Percentiles rank a stretch among this genome's conserved stretches.
Evolutionary conservation across 2,888 invertebrate genomes (phyloP).

Genomic region (Gnatocerus cornutus): DNA sequence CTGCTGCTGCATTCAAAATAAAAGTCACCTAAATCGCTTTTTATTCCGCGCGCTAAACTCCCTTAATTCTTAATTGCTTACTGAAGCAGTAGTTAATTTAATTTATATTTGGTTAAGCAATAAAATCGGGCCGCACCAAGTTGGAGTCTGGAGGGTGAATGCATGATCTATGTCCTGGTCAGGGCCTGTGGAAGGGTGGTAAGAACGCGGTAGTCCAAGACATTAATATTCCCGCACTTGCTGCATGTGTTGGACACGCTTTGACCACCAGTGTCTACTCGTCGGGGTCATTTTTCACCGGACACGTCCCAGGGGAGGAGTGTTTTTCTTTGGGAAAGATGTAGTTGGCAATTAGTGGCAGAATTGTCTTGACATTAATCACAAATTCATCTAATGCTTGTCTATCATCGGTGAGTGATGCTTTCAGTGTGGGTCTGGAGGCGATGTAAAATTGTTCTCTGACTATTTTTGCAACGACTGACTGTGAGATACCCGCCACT

Average conservation of each 20-base stretch:
- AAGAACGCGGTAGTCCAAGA: constrained; percentile 70
- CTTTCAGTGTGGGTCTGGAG: not conserved
- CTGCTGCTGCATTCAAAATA: constrained; percentile 65
- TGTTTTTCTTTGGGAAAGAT: constrained; percentile 4
- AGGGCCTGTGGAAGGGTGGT: constrained; percentile 68
- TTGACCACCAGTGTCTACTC: constrained; percentile 60
- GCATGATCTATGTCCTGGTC: constrained; percentile 70
- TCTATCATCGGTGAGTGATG: no score
- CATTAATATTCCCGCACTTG: constrained; percentile 70
- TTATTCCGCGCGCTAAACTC: constrained; percentile 69
- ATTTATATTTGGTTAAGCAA: constrained; percentile 71
- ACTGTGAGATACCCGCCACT: constrained; percentile 48
- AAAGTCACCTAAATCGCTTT: constrained; percentile 70
- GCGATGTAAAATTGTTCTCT: not conserved
- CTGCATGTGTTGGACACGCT: constrained; percentile 67
- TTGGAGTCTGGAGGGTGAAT: constrained; percentile 62
- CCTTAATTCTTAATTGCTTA: constrained; percentile 71
- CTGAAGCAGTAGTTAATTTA: constrained; percentile 72
- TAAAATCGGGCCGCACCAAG: constrained; percentile 69
- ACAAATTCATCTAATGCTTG: no score
- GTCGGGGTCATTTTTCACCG: constrained; percentile 24
- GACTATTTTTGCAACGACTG: not conserved
- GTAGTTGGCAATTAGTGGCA: not conserved
- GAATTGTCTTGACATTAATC: no score
- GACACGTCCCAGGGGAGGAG: constrained; percentile 24